phyloP scores from a whole-genome alignment of 2,888 invertebrate species.

The Micoletzkya japonica region DNA sequence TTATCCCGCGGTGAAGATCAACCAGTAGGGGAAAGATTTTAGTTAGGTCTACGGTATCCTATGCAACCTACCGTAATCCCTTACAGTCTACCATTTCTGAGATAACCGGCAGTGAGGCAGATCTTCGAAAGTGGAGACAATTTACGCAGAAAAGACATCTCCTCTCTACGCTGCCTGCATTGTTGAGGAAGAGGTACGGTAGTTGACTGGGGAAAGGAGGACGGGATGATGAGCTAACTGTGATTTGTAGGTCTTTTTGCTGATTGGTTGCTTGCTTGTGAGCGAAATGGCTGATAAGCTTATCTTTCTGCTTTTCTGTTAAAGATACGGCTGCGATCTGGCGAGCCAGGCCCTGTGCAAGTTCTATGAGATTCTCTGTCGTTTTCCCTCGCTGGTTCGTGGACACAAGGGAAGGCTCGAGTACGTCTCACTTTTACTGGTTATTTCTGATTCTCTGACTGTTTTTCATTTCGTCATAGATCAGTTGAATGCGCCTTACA shows the following conservation, averaged over 20 bases:
- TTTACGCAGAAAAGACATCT: slow-evolving; percentile 27
- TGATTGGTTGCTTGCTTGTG: no score
- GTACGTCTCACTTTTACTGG: no score
- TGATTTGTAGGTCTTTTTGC: no score
- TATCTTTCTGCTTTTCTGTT: no score
- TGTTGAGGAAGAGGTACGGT: neutral
- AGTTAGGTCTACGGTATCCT: no score
- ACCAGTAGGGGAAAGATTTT: no score
- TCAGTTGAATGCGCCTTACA: slow-evolving; percentile 32
- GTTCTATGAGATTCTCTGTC: slow-evolving; percentile 76
- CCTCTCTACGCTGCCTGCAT: neutral
- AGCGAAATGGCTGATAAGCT: no score
- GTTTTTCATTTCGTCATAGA: neutral
- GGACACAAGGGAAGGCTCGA: neutral
- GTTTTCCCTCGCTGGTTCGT: slow-evolving; percentile 57
- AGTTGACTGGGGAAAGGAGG: no score
- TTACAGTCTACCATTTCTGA: neutral
- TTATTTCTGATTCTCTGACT: neutral
- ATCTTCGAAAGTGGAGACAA: slow-evolving; percentile 11
- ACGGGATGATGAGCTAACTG: no score
- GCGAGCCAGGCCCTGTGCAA: slow-evolving; percentile 82
- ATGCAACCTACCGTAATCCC: no score
- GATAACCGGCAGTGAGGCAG: neutral
- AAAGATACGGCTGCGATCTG: neutral
- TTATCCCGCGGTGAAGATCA: no score